phyloP scores from a whole-genome alignment of 2,888 invertebrate genomes.

The Cerceris ruficornis region DNA sequence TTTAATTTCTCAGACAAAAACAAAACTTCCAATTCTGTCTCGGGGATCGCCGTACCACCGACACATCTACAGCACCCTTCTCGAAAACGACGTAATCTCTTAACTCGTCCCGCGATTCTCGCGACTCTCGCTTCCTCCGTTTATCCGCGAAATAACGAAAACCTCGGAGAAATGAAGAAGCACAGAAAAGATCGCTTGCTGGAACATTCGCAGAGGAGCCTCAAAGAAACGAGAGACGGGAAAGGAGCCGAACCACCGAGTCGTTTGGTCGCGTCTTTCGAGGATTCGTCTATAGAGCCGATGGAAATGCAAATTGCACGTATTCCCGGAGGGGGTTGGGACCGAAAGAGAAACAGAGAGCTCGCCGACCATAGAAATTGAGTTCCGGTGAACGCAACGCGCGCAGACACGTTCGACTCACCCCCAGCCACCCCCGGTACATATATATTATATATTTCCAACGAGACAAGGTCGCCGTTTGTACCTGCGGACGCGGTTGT shows the following conservation, averaged over 20 bases:
- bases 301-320: conserved; percentile 56
- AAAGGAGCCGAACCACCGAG: conserved; percentile 6
- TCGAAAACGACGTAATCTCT: no score
- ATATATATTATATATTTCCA: background rate
- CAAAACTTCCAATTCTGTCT: no score
- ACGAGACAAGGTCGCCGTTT: conserved; percentile 21
- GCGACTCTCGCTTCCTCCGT: no score
- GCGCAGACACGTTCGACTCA: conserved; percentile 9
- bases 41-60: no score
- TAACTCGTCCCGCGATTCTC: no score
- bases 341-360: conserved; percentile 28
- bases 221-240: conserved; percentile 10
- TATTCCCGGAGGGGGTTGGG: conserved; percentile 25
- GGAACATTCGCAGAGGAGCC: background rate
- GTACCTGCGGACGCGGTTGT: background rate
- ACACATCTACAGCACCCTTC: no score
- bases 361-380: conserved; percentile 50
- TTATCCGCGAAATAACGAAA: no score
- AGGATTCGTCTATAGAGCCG: conserved; percentile 45
- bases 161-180: conserved; percentile 4
- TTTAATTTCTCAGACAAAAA: no score
- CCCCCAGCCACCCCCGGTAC: background rate
- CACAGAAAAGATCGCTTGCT: background rate
- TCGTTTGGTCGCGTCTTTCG: conserved; percentile 30
- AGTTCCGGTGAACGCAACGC: conserved; percentile 46